Conservation (phyloP, 2,113 vertebrate species). For the Neogobius melanostomus region DNA sequence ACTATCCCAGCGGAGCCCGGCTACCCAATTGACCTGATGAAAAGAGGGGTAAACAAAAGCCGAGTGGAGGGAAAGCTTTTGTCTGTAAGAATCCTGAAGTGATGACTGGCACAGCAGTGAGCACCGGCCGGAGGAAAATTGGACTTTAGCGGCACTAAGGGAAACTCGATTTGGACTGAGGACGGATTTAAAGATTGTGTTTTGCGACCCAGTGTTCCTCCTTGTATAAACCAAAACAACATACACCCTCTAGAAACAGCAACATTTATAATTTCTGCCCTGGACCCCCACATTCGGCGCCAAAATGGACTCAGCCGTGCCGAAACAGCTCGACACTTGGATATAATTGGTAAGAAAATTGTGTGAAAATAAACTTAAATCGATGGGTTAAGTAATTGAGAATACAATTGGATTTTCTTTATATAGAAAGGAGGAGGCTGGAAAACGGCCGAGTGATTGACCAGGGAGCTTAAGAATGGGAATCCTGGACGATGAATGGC, state of each 20-base stretch:
- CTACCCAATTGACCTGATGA: slow-evolving; percentile 51
- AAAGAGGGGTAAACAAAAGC: slow-evolving; percentile 45
- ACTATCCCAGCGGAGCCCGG: slow-evolving; percentile 35
- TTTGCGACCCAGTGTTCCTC: background rate
- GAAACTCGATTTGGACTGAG: slow-evolving; percentile 21
- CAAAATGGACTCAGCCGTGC: background rate
- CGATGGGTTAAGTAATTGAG: background rate
- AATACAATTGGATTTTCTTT: too few species aligned
- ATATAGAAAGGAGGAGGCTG: too few species aligned
- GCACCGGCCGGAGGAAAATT: slow-evolving; percentile 22
- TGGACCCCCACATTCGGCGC: background rate
- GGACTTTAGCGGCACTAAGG: slow-evolving; percentile 28
- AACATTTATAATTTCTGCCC: slow-evolving; percentile 14
- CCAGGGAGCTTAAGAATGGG: too few species aligned
- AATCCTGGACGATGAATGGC: too few species aligned
- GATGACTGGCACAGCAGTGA: slow-evolving; percentile 37
- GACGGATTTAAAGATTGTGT: slow-evolving; percentile 10
- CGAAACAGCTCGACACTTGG: background rate
- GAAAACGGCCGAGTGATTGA: too few species aligned
- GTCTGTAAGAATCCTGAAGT: slow-evolving; percentile 37
- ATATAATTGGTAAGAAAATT: background rate
- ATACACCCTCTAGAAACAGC: background rate
- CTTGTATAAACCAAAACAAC: slow-evolving; percentile 4
- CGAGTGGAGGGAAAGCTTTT: slow-evolving; percentile 32
- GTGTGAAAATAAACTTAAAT: background rate